phyloP scores from a whole-genome alignment of 2,113 vertebrate species.

The Clinocottus analis region DNA sequence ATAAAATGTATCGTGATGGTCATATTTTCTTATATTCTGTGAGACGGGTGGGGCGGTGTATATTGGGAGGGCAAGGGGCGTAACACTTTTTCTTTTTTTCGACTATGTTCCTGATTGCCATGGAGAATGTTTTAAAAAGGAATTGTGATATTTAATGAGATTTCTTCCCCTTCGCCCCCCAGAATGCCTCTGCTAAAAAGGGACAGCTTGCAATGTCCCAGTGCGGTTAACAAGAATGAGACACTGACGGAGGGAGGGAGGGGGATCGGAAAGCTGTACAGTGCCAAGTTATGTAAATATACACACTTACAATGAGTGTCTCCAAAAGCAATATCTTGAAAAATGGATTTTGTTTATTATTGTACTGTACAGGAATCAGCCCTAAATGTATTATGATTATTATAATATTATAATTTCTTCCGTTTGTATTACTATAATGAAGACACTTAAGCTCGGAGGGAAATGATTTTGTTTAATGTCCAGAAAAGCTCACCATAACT shows the following conservation, averaged over 20 bases:
- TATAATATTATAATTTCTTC: conserved; percentile 82
- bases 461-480: conserved; percentile 74
- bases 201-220: conserved; percentile 69
- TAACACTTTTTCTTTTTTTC: conserved; percentile 54
- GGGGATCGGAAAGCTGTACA: conserved; percentile 80
- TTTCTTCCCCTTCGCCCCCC: conserved; percentile 56
- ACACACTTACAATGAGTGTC: conserved; percentile 84
- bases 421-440: conserved; percentile 84
- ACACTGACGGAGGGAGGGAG: conserved; percentile 55
- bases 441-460: conserved; percentile 80
- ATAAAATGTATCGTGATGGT: conserved; percentile 82
- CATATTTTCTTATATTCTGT: conserved; percentile 83
- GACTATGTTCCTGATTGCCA: conserved; percentile 77
- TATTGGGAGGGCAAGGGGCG: conserved; percentile 60
- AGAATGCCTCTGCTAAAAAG: conserved; percentile 69
- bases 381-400: conserved; percentile 87
- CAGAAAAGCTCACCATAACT: conserved; percentile 70
- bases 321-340: conserved; percentile 89
- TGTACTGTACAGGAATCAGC: conserved; percentile 87
- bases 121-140: conserved; percentile 80
- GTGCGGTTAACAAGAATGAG: conserved; percentile 58
- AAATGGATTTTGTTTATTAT: conserved; percentile 85
- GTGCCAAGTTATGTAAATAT: conserved; percentile 88
- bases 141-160: conserved; percentile 78
- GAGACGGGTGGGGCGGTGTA: conserved; percentile 65